phyloP scores from a whole-genome alignment of 1,140 invertebrate genomes.

The Ectropis grisescens region DNA sequence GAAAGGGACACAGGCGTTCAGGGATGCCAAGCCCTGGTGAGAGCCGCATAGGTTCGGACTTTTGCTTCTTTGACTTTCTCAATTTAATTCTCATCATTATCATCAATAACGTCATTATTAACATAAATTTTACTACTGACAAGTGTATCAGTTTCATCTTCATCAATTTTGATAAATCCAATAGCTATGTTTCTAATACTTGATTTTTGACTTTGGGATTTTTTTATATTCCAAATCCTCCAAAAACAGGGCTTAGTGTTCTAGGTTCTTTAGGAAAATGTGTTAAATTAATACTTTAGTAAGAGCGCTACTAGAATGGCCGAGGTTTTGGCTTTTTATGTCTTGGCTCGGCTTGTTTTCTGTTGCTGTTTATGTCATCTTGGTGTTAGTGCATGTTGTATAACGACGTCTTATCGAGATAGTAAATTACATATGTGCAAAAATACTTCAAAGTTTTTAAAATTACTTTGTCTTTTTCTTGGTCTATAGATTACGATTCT shows the following conservation, averaged over 20 bases:
- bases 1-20: constrained; percentile 69
- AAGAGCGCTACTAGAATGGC: constrained; percentile 37
- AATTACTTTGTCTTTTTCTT: no score
- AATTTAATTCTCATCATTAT: constrained; percentile 9
- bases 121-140: no score
- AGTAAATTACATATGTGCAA: no score
- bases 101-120: constrained; percentile 8
- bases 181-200: no score
- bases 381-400: no score
- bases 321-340: constrained; percentile 52
- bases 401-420: no score
- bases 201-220: no score
- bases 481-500: no score
- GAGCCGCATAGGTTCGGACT: constrained; percentile 65
- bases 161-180: constrained; percentile 1
- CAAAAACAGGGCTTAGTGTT: constrained; percentile 54
- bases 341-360: constrained; percentile 61
- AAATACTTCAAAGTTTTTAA: no score
- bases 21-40: constrained; percentile 70
- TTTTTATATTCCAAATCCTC: constrained; percentile 43
- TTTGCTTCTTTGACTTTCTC: constrained; percentile 55
- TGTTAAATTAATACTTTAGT: constrained; percentile 13
- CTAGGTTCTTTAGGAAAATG: constrained; percentile 18
- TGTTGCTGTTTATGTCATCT: no score
- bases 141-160: constrained; percentile 15